Base-by-base conservation (phyloP, 2,888 invertebrate genomes). In the Pyrrhia umbra region DNA sequence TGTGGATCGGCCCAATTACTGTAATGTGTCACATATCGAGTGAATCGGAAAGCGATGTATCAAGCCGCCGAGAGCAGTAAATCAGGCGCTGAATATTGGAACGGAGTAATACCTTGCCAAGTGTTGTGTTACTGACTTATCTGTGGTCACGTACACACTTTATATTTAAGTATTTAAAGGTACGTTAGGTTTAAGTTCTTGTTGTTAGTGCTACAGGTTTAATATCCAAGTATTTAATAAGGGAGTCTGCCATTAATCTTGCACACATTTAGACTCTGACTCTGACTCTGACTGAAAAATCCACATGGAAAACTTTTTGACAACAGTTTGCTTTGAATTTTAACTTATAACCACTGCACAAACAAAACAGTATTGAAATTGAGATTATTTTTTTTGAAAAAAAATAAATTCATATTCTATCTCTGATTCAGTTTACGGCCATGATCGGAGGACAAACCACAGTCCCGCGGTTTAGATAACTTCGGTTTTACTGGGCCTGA, bases 11-110 rank as follows among this genome's bases (percentile, higher is more conserved):
- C 58, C 63, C 82, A 81, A 84, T 84, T 82, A 84, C 79, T n/a
- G 81, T 84, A 82, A 79, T 83, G 83, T 76, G 85, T 85, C 84
- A 81, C 80, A 79, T 70, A 83, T 82, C 77, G 80, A 75, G 65
- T 64, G 75, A 58, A 67, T 70, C 70, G 69, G 51, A 68, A 52
- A 56, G 65, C 80, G 51, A 80, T 84, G 81, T 73, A 82, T 84
- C 84, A 84, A 66, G 49, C 60, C 39, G 57, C 62, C 60, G 9
- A 52, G 52, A 21, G 47, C 62, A 47, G 60, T 85, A 83, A 79
- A 84, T 84, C 83, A 83, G 58, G 16, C 40, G 46, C 42, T 20
- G 63, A 67, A 73, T 77, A 73, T 79, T 72, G 61, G 51, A 47
- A 55, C 27, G 55, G 62, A 57, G 58, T 70, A 59, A 45, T 56